Evolutionary conservation across 1,140 invertebrate species (phyloP).

Genomic region (Drosophila melanica): DNA sequence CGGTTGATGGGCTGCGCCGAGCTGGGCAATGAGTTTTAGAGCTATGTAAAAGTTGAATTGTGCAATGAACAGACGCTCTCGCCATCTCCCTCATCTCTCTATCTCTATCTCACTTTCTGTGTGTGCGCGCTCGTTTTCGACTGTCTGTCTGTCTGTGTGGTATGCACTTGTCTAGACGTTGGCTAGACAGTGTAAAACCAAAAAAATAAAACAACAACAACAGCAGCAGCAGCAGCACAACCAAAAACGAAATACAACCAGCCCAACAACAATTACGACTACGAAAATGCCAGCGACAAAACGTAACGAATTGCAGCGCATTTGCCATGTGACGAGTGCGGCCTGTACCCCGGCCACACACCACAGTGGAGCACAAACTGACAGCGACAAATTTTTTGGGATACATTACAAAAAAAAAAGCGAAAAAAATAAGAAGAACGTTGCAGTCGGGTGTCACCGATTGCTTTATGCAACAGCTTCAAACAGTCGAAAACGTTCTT

Average conservation of each 20-base stretch:
- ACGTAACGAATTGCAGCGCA: conserved; percentile 77
- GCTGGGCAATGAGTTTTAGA: conserved; percentile 78
- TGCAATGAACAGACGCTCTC: conserved; percentile 65
- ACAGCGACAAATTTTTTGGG: conserved; percentile 71
- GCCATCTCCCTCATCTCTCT: conserved; percentile 5
- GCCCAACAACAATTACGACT: conserved; percentile 68
- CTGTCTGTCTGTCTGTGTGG: conserved; percentile 79
- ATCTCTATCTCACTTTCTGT: conserved; percentile 18
- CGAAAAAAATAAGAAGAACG: no score
- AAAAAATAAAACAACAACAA: conserved; percentile 49
- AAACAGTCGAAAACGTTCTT: no score
- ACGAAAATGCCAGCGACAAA: conserved; percentile 73
- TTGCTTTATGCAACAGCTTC: no score
- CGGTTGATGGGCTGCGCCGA: conserved; percentile 22
- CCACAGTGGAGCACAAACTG: conserved; percentile 8
- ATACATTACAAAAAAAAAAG: no score
- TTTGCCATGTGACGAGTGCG: conserved; percentile 40
- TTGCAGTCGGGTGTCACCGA: no score
- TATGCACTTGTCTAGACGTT: conserved; percentile 82
- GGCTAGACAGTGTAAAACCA: conserved; percentile 83
- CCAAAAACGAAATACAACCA: conserved; percentile 34
- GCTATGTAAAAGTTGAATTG: conserved; percentile 82
- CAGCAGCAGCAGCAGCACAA: no score
- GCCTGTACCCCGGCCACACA: neutral
- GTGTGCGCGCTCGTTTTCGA: conserved; percentile 52